Conservation (phyloP, 2,888 invertebrate species). For the Drosophila ochracea region DNA sequence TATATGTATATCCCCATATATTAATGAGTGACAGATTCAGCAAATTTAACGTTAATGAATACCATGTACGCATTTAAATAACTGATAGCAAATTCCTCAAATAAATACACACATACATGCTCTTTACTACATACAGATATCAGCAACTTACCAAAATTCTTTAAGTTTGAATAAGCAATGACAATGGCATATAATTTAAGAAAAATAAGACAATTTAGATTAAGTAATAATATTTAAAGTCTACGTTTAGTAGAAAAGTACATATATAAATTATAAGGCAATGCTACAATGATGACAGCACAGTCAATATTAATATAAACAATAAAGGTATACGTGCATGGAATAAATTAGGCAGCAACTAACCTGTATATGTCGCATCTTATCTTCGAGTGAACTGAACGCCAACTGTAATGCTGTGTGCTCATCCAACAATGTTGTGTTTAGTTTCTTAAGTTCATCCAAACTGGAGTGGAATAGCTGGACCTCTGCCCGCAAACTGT, state of each 20-base stretch:
- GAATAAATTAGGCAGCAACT: constrained; percentile 20
- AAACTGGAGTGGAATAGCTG: constrained; percentile 90
- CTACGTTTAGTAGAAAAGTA: neutral
- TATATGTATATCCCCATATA: neutral
- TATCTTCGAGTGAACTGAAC: constrained; percentile 95
- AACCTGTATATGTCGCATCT: constrained; percentile 93
- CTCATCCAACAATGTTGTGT: constrained; percentile 96
- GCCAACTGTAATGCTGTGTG: constrained; percentile 97
- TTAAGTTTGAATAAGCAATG: constrained; percentile 9
- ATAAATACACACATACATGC: neutral
- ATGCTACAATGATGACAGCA: constrained; percentile 33
- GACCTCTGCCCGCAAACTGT: constrained; percentile 90
- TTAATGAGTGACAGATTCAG: neutral
- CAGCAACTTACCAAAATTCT: constrained; percentile 19
- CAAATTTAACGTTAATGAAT: neutral
- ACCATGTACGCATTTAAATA: neutral
- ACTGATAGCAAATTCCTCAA: neutral
- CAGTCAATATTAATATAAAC: constrained; percentile 4
- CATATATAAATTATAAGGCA: constrained; percentile 28
- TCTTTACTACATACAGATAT: constrained; percentile 3
- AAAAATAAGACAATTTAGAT: constrained; percentile 35
- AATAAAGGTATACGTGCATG: neutral
- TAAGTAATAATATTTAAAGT: constrained; percentile 2
- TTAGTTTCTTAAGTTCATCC: constrained; percentile 92
- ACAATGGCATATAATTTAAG: constrained; percentile 3